phyloP scores from a whole-genome alignment of 2,113 vertebrate species.

The Brachionichthys hirsutus region DNA sequence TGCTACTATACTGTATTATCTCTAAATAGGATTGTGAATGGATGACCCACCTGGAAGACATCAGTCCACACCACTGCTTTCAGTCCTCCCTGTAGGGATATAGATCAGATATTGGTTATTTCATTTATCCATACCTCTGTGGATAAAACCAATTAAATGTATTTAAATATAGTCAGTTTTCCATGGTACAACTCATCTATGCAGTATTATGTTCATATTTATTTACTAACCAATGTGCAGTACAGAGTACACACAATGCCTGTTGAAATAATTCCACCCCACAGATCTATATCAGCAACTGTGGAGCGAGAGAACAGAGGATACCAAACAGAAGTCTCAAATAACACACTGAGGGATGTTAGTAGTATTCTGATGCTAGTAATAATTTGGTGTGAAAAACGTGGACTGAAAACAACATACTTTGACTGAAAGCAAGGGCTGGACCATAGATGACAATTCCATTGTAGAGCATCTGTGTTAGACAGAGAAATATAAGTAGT shows the following conservation, averaged over 20 bases:
- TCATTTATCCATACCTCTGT: too few relatives aligned
- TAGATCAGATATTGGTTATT: neutral
- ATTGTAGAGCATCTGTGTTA: neutral
- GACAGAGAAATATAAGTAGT: too few relatives aligned
- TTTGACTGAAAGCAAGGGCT: neutral
- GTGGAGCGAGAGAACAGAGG: neutral
- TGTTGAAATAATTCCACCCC: slow-evolving; percentile 7
- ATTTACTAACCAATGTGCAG: slow-evolving; percentile 1
- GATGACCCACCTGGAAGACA: neutral
- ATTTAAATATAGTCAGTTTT: too few relatives aligned
- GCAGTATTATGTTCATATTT: too few relatives aligned
- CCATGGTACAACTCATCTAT: too few relatives aligned
- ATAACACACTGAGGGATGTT: neutral
- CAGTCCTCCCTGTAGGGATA: neutral
- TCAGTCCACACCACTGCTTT: neutral
- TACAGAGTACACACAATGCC: slow-evolving; percentile 1
- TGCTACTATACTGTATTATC: too few relatives aligned
- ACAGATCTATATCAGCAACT: neutral
- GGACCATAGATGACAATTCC: slow-evolving; percentile 1
- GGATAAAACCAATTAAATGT: too few relatives aligned
- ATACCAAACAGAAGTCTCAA: neutral
- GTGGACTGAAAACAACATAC: neutral
- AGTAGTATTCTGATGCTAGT: too few relatives aligned
- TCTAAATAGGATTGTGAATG: too few relatives aligned
- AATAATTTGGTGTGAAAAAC: neutral